These are phyloP conservation scores for Eledona agricola DNA, from an alignment of 2,888 invertebrate genomes.

Conservation along the genomic window DNA sequence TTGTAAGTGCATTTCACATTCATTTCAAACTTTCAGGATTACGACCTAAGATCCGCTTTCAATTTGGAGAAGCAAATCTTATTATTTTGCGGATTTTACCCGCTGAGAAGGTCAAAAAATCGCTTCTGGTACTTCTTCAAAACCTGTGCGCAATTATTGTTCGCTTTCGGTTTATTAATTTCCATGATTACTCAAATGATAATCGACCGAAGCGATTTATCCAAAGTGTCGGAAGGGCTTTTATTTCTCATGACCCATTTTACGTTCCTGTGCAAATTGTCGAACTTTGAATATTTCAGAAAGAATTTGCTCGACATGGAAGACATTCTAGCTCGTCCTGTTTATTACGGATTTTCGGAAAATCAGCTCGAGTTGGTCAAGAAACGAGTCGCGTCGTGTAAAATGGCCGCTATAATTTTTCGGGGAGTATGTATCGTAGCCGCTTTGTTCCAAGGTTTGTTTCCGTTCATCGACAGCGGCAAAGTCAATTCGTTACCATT, in stretches of 20 bases:
- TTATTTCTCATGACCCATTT: conserved; percentile 3
- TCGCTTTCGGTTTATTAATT: background rate
- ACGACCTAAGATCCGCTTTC: background rate
- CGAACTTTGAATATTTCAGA: conserved; percentile 1
- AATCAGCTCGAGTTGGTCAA: background rate
- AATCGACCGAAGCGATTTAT: conserved; percentile 8
- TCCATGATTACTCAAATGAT: conserved; percentile 8
- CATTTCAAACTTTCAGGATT: conserved; percentile 2
- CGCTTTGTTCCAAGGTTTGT: conserved; percentile 1
- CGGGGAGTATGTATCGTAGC: conserved; percentile 3
- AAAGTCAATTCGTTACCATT: conserved; percentile 11
- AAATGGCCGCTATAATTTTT: conserved; percentile 1
- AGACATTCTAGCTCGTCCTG: background rate
- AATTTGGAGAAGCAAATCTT: background rate
- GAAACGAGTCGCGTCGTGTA: background rate
- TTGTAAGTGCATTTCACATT: too few relatives aligned
- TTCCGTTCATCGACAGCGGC: conserved; percentile 5
- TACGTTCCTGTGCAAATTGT: conserved; percentile 3
- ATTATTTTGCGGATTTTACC: background rate
- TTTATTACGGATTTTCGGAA: conserved; percentile 1
- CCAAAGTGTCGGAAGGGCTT: conserved; percentile 1
- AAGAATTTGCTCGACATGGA: conserved; percentile 5
- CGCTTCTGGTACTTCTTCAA: background rate
- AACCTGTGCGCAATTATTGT: background rate
- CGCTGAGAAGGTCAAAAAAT: background rate